Conservation (phyloP, 2,113 vertebrate species). For the Oenanthe melanoleuca region DNA sequence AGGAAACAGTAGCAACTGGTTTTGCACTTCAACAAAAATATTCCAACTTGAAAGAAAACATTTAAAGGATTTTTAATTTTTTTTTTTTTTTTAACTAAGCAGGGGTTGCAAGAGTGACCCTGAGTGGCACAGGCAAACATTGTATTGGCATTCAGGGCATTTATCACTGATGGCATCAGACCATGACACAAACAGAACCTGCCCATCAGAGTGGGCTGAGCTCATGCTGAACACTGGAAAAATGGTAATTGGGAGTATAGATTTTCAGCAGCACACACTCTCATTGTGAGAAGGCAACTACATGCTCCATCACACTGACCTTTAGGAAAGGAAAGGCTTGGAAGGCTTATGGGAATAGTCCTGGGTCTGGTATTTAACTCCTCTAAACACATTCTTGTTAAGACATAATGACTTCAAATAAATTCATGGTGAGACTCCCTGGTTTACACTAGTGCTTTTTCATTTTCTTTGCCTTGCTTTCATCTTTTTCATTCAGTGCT, state of each 20-base stretch:
- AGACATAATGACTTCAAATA: background rate
- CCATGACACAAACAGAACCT: background rate
- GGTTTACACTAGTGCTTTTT: background rate
- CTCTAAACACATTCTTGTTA: background rate
- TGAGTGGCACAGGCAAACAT: accelerated
- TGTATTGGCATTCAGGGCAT: background rate
- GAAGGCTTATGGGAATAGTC: background rate
- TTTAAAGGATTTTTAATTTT: background rate
- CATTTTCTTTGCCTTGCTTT: background rate
- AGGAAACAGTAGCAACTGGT: background rate
- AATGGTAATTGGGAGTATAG: background rate
- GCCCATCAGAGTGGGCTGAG: background rate
- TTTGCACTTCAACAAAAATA: background rate
- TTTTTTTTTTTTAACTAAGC: background rate
- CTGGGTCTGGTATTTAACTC: slow-evolving; percentile 2
- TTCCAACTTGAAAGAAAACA: background rate
- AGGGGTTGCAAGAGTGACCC: background rate
- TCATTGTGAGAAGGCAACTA: background rate
- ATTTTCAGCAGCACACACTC: background rate
- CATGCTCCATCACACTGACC: slow-evolving; percentile 18
- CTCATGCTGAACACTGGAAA: background rate
- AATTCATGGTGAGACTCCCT: background rate
- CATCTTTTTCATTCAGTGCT: background rate
- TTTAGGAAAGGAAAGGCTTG: slow-evolving; percentile 26
- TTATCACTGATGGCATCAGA: background rate